phyloP scores from a whole-genome alignment of 2,797 vertebrate genomes.

The Micromesistius poutassou region DNA sequence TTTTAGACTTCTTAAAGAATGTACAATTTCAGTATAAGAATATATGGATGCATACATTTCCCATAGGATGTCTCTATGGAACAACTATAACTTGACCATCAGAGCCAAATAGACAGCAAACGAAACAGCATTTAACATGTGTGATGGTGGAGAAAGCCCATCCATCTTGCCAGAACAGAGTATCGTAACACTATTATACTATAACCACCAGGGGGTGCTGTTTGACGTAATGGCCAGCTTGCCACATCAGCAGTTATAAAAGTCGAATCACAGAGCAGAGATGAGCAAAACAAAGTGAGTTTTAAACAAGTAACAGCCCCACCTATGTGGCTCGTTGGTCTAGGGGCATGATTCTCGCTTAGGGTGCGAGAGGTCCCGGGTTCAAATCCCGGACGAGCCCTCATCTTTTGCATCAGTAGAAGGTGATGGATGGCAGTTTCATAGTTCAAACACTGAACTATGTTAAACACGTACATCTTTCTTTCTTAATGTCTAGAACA shows the following conservation, averaged over 20 bases:
- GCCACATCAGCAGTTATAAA: not conserved
- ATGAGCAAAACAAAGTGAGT: not conserved
- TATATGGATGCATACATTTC: not conserved
- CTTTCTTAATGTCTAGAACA: not conserved
- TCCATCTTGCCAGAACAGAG: no score
- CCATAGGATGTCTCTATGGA: not conserved
- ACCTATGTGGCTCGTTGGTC: constrained; percentile 26
- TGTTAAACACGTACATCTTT: not conserved
- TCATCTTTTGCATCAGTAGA: not conserved
- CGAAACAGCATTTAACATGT: no score
- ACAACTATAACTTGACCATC: no score
- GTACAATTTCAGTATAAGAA: no score
- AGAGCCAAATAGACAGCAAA: no score
- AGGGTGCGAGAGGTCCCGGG: constrained; percentile 35
- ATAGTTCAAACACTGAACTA: not conserved
- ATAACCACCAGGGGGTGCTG: not conserved
- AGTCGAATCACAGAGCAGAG: not conserved
- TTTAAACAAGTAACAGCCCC: not conserved
- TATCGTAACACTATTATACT: not conserved
- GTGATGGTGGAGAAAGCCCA: no score
- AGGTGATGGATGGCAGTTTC: not conserved
- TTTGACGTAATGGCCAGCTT: not conserved
- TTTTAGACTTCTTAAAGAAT: no score
- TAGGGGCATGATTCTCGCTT: constrained; percentile 43
- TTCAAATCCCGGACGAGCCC: constrained; percentile 1